phyloP scores from a whole-genome alignment of 23 tunicate genomes.

The Diplosoma virens region DNA sequence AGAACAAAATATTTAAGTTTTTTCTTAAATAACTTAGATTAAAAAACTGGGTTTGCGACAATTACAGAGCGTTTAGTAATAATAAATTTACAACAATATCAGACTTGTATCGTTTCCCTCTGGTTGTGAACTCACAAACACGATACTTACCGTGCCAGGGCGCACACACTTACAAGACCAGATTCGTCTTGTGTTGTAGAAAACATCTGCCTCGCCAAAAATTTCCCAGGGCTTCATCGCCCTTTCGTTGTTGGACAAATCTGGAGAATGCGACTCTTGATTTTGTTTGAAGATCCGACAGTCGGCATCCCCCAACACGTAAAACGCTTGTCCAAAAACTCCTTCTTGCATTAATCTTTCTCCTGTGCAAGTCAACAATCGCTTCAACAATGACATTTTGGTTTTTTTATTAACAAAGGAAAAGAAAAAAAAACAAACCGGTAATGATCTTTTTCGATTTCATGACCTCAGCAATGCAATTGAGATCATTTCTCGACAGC shows the following conservation, averaged over 20 bases:
- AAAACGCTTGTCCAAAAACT: conserved; percentile 27
- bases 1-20: not conserved
- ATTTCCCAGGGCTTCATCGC: conserved; percentile 34
- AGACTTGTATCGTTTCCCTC: not conserved
- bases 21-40: not conserved
- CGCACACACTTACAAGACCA: conserved; percentile 55
- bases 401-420: not conserved
- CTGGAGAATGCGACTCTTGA: conserved; percentile 8
- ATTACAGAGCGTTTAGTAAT: no score
- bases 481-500: conserved; percentile 22
- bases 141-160: conserved; percentile 39
- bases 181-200: conserved; percentile 49
- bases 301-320: conserved; percentile 47
- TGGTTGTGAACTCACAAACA: not conserved
- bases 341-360: conserved; percentile 57
- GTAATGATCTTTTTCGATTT: conserved; percentile 37
- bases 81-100: no score
- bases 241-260: conserved; percentile 13
- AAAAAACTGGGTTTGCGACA: not conserved
- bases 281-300: conserved; percentile 39
- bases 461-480: conserved; percentile 45
- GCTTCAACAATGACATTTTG: not conserved
- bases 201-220: conserved; percentile 55
- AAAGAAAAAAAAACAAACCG: no score
- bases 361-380: no score